A percentile compares a stretch with the other conserved stretches of the same genome.
Evolutionary conservation across 2,797 vertebrate species (phyloP).

Genomic region (Scolopax rusticola): DNA sequence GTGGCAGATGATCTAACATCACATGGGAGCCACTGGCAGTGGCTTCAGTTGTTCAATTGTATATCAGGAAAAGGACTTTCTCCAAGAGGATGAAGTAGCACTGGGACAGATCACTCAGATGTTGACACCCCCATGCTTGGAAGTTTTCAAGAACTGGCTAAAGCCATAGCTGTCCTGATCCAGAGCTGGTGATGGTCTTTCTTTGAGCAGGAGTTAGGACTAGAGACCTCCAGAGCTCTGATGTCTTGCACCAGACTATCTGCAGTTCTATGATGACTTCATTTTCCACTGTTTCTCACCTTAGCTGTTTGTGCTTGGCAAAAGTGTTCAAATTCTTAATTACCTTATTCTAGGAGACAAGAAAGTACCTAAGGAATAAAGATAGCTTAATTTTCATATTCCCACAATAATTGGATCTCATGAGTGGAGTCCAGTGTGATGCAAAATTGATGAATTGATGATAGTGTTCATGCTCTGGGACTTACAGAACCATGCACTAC

Average conservation of each 20-base stretch:
- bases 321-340: not conserved
- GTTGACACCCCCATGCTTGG: not conserved
- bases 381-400: not conserved
- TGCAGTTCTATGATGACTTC: not conserved
- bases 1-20: not conserved
- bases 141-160: not conserved
- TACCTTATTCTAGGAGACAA: not conserved
- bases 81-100: not conserved
- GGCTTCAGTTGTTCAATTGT: not conserved
- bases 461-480: not conserved
- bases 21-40: not conserved
- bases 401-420: not conserved
- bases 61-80: not conserved
- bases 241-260: not conserved
- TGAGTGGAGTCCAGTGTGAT: accelerated
- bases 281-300: not conserved
- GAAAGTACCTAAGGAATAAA: not conserved
- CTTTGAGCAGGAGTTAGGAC: not conserved
- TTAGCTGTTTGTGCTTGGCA: not conserved
- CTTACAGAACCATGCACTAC: not conserved
- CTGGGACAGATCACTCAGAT: not conserved
- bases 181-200: not conserved
- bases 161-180: not conserved
- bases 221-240: not conserved
- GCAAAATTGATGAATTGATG: not conserved